Percentiles rank a stretch among this genome's conserved stretches.
phyloP scores from a whole-genome alignment of 2,888 invertebrate species.

The Omphaloscelis lunosa region DNA sequence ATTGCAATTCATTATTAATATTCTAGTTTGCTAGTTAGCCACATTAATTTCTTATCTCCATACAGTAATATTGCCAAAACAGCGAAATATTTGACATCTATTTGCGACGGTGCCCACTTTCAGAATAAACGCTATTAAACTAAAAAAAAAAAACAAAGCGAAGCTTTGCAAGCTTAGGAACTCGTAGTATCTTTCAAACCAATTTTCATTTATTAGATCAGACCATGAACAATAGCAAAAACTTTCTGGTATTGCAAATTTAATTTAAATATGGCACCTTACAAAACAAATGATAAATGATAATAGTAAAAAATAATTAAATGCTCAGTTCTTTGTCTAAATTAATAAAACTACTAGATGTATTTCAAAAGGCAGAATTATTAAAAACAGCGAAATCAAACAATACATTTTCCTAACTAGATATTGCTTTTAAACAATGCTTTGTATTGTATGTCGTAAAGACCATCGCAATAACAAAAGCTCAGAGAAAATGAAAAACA shows the following conservation, averaged over 20 bases:
- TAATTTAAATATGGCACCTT: neutral
- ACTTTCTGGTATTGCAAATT: neutral
- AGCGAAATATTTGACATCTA: too few relatives aligned
- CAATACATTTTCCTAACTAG: slow-evolving; percentile 9
- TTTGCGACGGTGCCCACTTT: too few relatives aligned
- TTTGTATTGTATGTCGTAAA: slow-evolving; percentile 5
- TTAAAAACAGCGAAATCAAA: slow-evolving; percentile 12
- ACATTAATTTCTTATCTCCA: too few relatives aligned
- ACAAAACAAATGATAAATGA: slow-evolving; percentile 4
- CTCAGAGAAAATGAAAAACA: slow-evolving; percentile 12
- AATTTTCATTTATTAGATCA: neutral
- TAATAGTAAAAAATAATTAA: slow-evolving; percentile 14
- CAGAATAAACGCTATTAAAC: too few relatives aligned
- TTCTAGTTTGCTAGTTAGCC: too few relatives aligned
- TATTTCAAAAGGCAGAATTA: neutral
- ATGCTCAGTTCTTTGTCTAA: neutral
- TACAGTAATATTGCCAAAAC: too few relatives aligned
- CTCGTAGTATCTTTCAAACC: too few relatives aligned
- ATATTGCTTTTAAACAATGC: neutral
- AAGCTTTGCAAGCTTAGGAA: neutral
- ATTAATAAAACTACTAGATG: neutral
- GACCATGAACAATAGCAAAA: neutral
- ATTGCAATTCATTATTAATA: too few relatives aligned
- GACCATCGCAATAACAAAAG: neutral
- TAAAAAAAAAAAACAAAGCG: too few relatives aligned